Evolutionary conservation across 2,888 invertebrate species (phyloP).

Genomic region (Xylota sylvarum): DNA sequence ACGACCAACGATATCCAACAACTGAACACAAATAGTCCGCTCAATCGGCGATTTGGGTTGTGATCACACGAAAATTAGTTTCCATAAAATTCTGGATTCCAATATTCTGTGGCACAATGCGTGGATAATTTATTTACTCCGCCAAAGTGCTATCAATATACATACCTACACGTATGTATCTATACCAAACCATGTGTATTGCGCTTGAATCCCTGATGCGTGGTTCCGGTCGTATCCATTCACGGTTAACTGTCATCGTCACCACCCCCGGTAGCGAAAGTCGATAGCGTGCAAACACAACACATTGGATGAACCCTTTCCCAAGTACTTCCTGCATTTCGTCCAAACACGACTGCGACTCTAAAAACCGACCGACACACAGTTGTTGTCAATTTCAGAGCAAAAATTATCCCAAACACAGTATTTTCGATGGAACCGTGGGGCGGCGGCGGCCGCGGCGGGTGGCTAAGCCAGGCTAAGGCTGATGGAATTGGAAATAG

Average conservation of each 20-base stretch:
- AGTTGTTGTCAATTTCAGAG: constrained; percentile 47
- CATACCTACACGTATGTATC: constrained; percentile 5
- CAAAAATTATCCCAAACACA: constrained; percentile 49
- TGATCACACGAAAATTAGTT: constrained; percentile 52
- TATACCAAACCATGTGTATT: constrained; percentile 17
- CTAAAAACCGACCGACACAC: constrained; percentile 9
- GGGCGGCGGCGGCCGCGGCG: too few species aligned
- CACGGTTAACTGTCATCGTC: constrained; percentile 72
- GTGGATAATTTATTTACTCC: constrained; percentile 74
- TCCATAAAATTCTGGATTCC: constrained; percentile 48
- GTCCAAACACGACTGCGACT: neutral
- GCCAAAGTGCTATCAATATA: constrained; percentile 60
- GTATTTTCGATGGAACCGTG: constrained; percentile 22
- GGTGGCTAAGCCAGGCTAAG: constrained; percentile 17
- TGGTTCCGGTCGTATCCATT: constrained; percentile 72
- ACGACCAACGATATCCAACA: constrained; percentile 51
- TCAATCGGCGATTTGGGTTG: constrained; percentile 49
- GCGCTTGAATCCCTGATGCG: constrained; percentile 66
- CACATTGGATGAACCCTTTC: constrained; percentile 26
- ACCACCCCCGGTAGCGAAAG: constrained; percentile 31
- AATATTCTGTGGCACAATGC: constrained; percentile 53
- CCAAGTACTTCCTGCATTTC: constrained; percentile 46
- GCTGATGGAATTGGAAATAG: constrained; percentile 17
- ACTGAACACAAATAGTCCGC: constrained; percentile 57
- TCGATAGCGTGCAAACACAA: neutral